phyloP scores from a whole-genome alignment of 2,888 invertebrate species.

The Brenthis ino region DNA sequence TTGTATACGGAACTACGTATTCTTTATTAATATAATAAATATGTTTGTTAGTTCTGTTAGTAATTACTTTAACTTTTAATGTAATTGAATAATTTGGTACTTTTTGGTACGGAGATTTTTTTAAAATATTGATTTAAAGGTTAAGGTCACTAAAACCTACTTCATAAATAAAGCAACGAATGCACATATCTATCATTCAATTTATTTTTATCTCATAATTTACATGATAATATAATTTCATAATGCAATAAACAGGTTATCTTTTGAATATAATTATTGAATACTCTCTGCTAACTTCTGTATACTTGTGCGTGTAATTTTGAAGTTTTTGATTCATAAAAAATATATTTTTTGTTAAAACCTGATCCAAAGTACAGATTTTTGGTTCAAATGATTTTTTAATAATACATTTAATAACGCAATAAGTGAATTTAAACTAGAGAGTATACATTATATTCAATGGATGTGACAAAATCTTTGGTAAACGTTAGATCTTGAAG shows the following conservation, averaged over 20 bases:
- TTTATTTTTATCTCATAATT: slow-evolving; percentile 62
- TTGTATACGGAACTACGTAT: no score
- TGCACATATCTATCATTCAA: slow-evolving; percentile 67
- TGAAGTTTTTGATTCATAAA: slow-evolving; percentile 5
- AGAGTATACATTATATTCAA: slow-evolving; percentile 26
- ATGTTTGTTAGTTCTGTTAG: no score
- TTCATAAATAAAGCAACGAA: slow-evolving; percentile 53
- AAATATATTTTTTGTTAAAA: background rate
- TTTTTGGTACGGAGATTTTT: background rate
- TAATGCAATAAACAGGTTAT: slow-evolving; percentile 26
- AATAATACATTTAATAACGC: slow-evolving; percentile 2
- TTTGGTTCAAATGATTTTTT: slow-evolving; percentile 1
- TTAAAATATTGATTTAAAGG: no score
- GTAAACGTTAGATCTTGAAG: background rate
- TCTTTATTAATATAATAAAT: no score
- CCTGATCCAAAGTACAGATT: background rate
- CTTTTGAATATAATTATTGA: slow-evolving; percentile 36
- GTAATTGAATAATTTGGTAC: background rate
- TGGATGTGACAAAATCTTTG: slow-evolving; percentile 7
- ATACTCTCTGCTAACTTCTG: slow-evolving; percentile 22
- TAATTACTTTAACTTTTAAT: no score
- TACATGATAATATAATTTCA: slow-evolving; percentile 51
- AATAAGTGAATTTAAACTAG: slow-evolving; percentile 15
- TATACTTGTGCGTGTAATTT: slow-evolving; percentile 29
- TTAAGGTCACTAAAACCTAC: no score